phyloP scores from a whole-genome alignment of 2,888 invertebrate genomes.

The Fragum fragum region DNA sequence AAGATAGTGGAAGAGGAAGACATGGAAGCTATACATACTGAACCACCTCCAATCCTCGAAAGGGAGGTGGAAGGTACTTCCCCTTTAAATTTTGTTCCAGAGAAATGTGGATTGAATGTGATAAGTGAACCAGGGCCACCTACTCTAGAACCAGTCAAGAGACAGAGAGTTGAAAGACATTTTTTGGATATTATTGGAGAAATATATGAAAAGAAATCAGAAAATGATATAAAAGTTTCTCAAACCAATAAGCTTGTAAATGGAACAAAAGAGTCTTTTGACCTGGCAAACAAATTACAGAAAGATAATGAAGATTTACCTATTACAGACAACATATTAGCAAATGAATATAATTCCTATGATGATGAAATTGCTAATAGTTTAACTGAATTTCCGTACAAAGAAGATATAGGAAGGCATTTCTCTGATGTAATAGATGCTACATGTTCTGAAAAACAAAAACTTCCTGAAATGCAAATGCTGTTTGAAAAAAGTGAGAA shows the following conservation, averaged over 20 bases:
- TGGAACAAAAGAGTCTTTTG: neutral
- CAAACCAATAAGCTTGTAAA: neutral
- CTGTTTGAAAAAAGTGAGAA: slow-evolving; percentile 55
- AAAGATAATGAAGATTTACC: no score
- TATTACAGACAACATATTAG: no score
- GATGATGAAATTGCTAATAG: neutral
- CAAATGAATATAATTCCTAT: no score
- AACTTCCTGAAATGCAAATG: slow-evolving; percentile 31
- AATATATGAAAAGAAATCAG: slow-evolving; percentile 14
- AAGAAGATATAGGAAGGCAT: slow-evolving; percentile 52
- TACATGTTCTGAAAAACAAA: neutral
- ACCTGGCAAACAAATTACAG: no score
- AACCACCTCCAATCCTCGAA: slow-evolving; percentile 48
- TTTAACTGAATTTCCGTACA: neutral
- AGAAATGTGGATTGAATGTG: no score
- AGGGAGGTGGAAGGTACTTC: slow-evolving; percentile 18
- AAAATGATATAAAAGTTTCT: neutral
- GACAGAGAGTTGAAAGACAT: slow-evolving; percentile 60
- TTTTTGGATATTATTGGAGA: slow-evolving; percentile 62
- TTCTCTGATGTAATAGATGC: slow-evolving; percentile 54
- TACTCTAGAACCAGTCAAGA: slow-evolving; percentile 40
- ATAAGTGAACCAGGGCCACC: slow-evolving; percentile 41
- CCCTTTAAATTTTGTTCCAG: neutral
- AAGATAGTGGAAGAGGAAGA: neutral
- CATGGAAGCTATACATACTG: neutral